phyloP scores from a whole-genome alignment of 2,113 vertebrate genomes.

The Gambusia holbrooki region DNA sequence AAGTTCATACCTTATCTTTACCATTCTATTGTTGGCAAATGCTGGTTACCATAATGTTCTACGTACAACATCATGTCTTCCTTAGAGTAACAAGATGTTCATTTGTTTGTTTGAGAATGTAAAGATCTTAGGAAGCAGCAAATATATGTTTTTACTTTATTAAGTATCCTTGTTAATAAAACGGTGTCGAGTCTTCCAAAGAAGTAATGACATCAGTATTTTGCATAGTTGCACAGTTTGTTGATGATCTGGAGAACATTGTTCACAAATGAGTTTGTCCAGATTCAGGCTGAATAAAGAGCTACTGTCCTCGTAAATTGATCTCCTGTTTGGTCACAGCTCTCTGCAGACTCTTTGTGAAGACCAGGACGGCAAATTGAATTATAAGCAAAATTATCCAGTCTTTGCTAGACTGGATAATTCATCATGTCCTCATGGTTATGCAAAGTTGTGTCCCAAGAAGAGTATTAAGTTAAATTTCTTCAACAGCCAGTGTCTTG shows the following conservation, averaged over 20 bases:
- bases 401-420: conserved; percentile 22
- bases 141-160: neutral
- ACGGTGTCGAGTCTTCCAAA: neutral
- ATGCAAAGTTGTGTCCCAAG: neutral
- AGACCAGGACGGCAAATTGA: conserved; percentile 29
- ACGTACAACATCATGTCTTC: neutral
- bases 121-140: neutral
- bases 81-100: neutral
- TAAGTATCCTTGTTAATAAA: neutral
- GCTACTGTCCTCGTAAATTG: conserved; percentile 68
- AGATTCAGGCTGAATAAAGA: conserved; percentile 85
- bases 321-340: conserved; percentile 61
- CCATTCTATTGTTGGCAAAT: conserved; percentile 9
- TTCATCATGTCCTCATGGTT: neutral
- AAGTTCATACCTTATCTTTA: conserved; percentile 15
- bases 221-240: conserved; percentile 78
- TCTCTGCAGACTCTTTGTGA: conserved; percentile 77
- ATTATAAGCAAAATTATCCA: conserved; percentile 11
- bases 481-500: neutral
- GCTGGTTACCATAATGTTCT: neutral
- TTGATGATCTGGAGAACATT: conserved; percentile 92
- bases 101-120: neutral
- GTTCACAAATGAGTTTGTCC: conserved; percentile 90
- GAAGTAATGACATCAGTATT: neutral
- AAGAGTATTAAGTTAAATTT: neutral